Percentiles rank a stretch among this genome's conserved stretches.
Evolutionary conservation across 2,113 vertebrate genomes (phyloP).

Genomic region (Chaenogobius annularis): DNA sequence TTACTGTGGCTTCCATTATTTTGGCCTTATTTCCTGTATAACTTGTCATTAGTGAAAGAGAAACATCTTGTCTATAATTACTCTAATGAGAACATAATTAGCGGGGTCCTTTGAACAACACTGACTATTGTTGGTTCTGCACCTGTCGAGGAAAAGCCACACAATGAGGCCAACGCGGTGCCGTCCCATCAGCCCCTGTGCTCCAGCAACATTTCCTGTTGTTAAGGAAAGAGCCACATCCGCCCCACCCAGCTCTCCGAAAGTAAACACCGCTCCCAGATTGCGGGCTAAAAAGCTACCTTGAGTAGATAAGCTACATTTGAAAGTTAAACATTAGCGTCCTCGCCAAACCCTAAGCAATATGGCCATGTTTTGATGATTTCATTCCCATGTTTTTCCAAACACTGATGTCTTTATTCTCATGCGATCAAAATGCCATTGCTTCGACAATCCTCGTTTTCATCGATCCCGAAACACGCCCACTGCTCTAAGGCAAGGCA

Average conservation of each 20-base stretch:
- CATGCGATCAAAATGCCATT: too few relatives aligned
- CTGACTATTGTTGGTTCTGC: constrained; percentile 37
- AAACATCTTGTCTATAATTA: background rate
- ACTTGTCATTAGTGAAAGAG: background rate
- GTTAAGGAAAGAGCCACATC: constrained; percentile 67
- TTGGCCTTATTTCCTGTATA: background rate
- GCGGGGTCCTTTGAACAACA: constrained; percentile 22
- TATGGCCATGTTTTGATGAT: background rate
- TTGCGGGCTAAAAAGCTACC: constrained; percentile 11
- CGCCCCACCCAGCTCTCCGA: constrained; percentile 57
- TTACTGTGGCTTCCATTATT: too few relatives aligned
- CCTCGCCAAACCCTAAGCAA: background rate
- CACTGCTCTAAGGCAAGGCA: too few relatives aligned
- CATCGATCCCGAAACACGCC: too few relatives aligned
- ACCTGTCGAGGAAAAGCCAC: constrained; percentile 70
- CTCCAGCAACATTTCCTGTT: constrained; percentile 71
- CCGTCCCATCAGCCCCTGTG: constrained; percentile 60
- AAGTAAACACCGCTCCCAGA: constrained; percentile 51
- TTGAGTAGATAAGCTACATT: background rate
- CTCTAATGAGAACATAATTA: constrained; percentile 11
- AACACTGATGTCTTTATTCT: background rate
- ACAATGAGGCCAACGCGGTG: constrained; percentile 64
- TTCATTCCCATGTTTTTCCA: background rate
- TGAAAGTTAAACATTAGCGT: background rate
- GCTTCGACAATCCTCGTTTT: too few relatives aligned